phyloP scores from a whole-genome alignment of 1,140 invertebrate species.

The Drosophila tani region DNA sequence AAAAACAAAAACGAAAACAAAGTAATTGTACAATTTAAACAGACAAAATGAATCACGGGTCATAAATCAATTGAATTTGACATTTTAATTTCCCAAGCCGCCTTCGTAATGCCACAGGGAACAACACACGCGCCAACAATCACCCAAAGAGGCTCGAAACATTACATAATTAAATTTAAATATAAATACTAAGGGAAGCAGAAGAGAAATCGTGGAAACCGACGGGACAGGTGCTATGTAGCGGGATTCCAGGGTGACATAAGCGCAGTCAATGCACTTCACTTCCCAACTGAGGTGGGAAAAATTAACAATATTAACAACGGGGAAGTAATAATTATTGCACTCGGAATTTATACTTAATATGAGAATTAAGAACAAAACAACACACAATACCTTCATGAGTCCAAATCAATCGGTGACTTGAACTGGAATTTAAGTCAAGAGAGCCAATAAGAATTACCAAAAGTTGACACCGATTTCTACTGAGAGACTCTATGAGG shows the following conservation, averaged over 20 bases:
- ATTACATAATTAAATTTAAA: constrained; percentile 45
- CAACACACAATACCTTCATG: not conserved
- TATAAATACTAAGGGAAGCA: constrained; percentile 19
- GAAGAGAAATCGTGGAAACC: not conserved
- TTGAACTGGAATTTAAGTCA: too few relatives aligned
- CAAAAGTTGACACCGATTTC: too few relatives aligned
- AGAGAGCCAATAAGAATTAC: too few relatives aligned
- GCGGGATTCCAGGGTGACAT: constrained; percentile 18
- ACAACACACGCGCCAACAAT: constrained; percentile 9
- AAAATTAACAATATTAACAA: constrained; percentile 2
- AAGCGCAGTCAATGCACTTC: constrained; percentile 11
- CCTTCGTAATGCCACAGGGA: constrained; percentile 3
- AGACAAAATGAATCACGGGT: constrained; percentile 50
- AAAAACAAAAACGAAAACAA: constrained; percentile 35
- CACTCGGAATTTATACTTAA: not conserved
- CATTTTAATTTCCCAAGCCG: constrained; percentile 63
- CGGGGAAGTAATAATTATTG: not conserved
- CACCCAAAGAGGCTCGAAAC: constrained; percentile 25
- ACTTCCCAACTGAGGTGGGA: constrained; percentile 19
- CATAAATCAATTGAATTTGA: constrained; percentile 78
- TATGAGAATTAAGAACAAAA: not conserved
- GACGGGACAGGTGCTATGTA: constrained; percentile 1
- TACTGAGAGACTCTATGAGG: too few relatives aligned
- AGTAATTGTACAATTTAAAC: constrained; percentile 52
- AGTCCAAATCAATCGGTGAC: too few relatives aligned